A percentile compares a stretch with the other conserved stretches of the same genome.
Conservation (phyloP, 2,797 vertebrate species). For the Hydrolagus colliei region DNA sequence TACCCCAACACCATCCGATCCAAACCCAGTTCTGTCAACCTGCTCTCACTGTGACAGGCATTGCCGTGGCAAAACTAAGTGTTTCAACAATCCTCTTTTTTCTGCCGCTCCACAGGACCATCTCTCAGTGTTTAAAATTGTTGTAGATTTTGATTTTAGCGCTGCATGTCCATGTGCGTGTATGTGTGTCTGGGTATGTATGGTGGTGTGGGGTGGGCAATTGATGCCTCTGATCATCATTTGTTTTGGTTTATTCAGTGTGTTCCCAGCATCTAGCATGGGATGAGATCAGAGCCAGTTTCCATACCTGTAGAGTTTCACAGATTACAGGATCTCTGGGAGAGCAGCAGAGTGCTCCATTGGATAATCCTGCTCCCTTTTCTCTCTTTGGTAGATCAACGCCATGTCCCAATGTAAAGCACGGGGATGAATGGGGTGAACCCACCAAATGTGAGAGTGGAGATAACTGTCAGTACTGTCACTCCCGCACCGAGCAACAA, state of each 20-base stretch:
- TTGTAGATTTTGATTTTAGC: too few species aligned
- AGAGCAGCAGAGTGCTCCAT: background rate
- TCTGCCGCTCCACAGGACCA: too few species aligned
- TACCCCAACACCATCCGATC: too few species aligned
- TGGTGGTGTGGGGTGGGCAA: background rate
- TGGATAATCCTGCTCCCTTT: background rate
- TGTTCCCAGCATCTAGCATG: too few species aligned
- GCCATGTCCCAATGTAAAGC: conserved; percentile 85
- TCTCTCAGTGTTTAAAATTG: too few species aligned
- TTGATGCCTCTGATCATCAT: background rate
- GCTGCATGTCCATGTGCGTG: too few species aligned
- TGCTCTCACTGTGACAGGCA: too few species aligned
- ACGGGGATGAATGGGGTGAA: conserved; percentile 88
- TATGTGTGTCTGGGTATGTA: background rate
- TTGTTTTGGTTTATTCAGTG: too few species aligned
- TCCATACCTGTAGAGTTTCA: background rate
- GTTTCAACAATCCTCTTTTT: too few species aligned
- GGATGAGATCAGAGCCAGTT: too few species aligned
- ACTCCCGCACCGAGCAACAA: conserved; percentile 90
- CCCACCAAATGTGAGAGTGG: conserved; percentile 81
- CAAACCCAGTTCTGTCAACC: too few species aligned
- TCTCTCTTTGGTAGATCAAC: conserved; percentile 63
- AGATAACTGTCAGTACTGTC: conserved; percentile 82
- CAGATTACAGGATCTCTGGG: background rate
- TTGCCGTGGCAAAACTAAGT: too few species aligned